Evolutionary conservation across 2,888 invertebrate genomes (phyloP), one percentile per base, ranked within the genome.

Genomic region (Neoitamus cyanurus): DNA sequence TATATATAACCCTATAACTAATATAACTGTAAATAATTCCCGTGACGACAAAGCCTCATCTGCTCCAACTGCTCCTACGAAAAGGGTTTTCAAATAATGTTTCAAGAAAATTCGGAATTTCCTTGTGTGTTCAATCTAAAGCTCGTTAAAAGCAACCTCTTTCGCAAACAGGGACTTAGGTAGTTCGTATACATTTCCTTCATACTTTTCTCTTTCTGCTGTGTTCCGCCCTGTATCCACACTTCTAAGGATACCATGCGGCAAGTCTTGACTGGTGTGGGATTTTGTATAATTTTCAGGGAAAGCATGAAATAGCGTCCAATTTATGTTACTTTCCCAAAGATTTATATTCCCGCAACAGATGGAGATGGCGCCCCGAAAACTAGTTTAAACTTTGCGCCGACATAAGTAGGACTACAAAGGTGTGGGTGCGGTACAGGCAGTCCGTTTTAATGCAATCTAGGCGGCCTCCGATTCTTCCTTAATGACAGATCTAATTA

Each of bases 261-360:
- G 58, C 31, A 80, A 34, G 58, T 48, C 78, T 20, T 34, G 3
- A 58, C 83, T 34, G 28, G 83, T 77, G 75, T 77, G 69, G 85
- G 78, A 85, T 85, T 83, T 77, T n/a, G 83, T 80, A 83, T 85
- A 85, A 85, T 85, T 83, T 85, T 73, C 83, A 78, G 83, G 78
- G 73, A 83, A 78, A 83, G 83, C 85, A 85, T 85, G 85, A 85
- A 85, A 85, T 85, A 85, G 83, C 80, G 85, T 78, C 83, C 85
- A 85, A 85, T 85, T 85, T 78, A 83, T 77, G 83, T 83, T 70
- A 78, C 83, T 70, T 37, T 70, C 42, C 13, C 25, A 11, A 70
- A 83, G 70, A 72, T 83, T 83, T 83, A 69, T 69, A 83, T 70
- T 72, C 72, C 83, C 83, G 42, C 83, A 70, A 83, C 83, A 83